Conservation (phyloP, 1,140 invertebrate species). For the Heliothis subflexa region DNA sequence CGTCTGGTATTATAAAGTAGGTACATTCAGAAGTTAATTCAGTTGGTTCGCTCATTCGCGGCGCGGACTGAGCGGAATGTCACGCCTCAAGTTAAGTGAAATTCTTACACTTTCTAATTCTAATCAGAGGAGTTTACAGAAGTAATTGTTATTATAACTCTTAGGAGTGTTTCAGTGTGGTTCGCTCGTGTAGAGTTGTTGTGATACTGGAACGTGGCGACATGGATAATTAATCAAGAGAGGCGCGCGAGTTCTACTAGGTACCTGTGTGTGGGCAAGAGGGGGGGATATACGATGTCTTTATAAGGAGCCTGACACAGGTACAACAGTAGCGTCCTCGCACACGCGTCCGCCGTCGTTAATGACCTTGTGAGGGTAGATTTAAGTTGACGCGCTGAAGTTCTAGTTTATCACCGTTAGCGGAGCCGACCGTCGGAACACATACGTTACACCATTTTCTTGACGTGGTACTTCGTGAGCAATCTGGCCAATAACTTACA, state of each 20-base stretch:
- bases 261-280: too few relatives aligned
- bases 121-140: constrained; percentile 1
- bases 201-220: not conserved
- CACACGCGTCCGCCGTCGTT: too few relatives aligned
- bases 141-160: not conserved
- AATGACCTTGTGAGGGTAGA: too few relatives aligned
- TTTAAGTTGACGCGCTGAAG: too few relatives aligned
- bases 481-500: not conserved
- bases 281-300: too few relatives aligned
- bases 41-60: not conserved
- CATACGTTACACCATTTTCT: not conserved
- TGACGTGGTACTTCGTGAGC: not conserved
- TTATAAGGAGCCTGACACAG: too few relatives aligned
- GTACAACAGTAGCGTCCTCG: not conserved
- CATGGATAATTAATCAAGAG: not conserved
- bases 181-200: not conserved
- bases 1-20: not conserved
- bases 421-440: not conserved
- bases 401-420: too few relatives aligned
- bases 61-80: not conserved
- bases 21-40: not conserved
- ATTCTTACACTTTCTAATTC: constrained; percentile 43
- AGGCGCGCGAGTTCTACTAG: too few relatives aligned
- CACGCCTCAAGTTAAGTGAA: constrained; percentile 42
- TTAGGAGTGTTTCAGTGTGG: not conserved